Base-by-base conservation (phyloP, 2,113 vertebrate genomes). In the Chaenogobius annularis region DNA sequence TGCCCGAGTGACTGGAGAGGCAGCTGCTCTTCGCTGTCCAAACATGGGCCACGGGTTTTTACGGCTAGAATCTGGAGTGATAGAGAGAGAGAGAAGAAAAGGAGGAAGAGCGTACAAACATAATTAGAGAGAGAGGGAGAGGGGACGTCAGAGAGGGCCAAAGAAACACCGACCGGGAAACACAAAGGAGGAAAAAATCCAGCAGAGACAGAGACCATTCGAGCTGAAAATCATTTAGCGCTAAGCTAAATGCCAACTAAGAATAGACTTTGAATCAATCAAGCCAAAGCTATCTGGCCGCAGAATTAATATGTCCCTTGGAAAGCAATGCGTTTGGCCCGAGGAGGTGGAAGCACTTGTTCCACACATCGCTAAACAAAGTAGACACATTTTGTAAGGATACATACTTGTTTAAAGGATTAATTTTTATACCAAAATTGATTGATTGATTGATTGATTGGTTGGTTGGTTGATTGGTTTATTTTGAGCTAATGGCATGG, bases 251-350 rank as follows among this genome's bases (percentile, higher is more conserved):
- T 92, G 88, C 87, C 90, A 93, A 88, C 90, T 92, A 92, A 91
- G 87, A 94, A 94, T 92, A 92, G 92, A 92, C 81, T 90, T 89
- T 83, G 83, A 92, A 92, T 93, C 89, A 90, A 92, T 93, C 92
- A 90, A 79, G 80, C 74, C 69, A 58, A 58, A 68, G 82, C 87
- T 82, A 85, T 87, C 83, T 86, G 84, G 76, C 76, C 72, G 77
- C 54, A 82, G 87, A 87, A 87, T 90, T 89, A 90, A 91, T 90
- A 90, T 44, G 74, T 88, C 82, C 76, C 82, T 75, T 61, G 72
- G 83, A 89, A 90, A 85, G 83, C 74, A 65, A 78, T 64, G 74
- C 22, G 68, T 65, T 59, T 64, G 66, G 54, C 68, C 72, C 50
- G 22, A 82, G 64, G 58, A 31, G 23, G 26, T 35, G 26, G 58